These are phyloP conservation scores for Tholera decimalis DNA, from an alignment of 2,888 invertebrate species.

Conservation along the genomic window DNA sequence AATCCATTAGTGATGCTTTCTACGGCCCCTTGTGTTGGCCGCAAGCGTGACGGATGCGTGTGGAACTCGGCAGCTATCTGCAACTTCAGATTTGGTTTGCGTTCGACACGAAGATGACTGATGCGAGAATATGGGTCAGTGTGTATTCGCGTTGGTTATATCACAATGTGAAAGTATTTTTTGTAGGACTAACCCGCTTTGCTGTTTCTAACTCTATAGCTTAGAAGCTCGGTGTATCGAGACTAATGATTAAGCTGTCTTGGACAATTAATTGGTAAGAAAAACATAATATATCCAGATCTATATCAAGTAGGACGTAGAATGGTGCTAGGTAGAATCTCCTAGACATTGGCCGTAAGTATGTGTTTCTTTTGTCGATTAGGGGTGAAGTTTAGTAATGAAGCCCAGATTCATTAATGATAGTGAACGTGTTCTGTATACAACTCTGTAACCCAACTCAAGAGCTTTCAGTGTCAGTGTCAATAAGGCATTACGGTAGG, in stretches of 20 bases:
- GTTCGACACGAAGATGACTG: constrained; percentile 35
- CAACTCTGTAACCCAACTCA: background rate
- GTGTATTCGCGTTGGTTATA: background rate
- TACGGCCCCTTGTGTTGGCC: constrained; percentile 30
- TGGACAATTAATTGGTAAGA: too few relatives aligned
- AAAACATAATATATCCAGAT: too few relatives aligned
- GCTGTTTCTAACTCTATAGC: too few relatives aligned
- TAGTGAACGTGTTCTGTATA: background rate
- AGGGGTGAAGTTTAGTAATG: background rate
- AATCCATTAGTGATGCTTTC: constrained; percentile 64
- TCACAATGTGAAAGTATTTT: too few relatives aligned
- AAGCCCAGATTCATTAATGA: background rate
- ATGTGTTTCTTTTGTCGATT: background rate
- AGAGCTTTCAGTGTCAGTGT: background rate
- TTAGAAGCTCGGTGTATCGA: too few relatives aligned
- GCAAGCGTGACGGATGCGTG: constrained; percentile 44
- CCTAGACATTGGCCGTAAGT: background rate
- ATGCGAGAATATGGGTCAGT: constrained; percentile 16
- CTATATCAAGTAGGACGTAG: too few relatives aligned
- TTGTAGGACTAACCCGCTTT: too few relatives aligned
- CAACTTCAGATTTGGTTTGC: constrained; percentile 22
- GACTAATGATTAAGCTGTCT: too few relatives aligned
- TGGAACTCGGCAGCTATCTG: constrained; percentile 37
- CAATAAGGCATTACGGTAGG: too few relatives aligned
- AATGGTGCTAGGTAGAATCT: too few relatives aligned